Conservation (phyloP, 2,113 vertebrate species). For the Psilopsiagon aymara region DNA sequence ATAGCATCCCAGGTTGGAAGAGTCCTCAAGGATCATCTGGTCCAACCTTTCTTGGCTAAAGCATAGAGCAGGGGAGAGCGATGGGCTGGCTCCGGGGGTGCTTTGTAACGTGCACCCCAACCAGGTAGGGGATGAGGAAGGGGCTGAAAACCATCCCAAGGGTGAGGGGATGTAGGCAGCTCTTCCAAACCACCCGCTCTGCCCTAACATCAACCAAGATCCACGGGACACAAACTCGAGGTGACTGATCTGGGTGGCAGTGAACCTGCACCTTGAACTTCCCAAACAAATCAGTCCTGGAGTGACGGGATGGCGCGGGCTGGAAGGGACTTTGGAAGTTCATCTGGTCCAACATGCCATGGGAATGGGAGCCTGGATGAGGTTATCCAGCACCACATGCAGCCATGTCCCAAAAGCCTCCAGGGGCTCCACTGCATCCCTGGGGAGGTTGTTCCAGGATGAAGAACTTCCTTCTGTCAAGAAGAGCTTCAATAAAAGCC, state of each 20-base stretch:
- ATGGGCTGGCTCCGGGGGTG: not conserved
- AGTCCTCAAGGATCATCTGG: not conserved
- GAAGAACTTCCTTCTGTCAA: not conserved
- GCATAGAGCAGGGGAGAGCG: not conserved
- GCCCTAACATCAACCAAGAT: not conserved
- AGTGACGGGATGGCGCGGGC: not conserved
- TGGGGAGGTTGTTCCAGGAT: not conserved
- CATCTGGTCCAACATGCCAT: not conserved
- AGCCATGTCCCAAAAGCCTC: not conserved
- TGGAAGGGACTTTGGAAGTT: not conserved
- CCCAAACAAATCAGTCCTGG: not conserved
- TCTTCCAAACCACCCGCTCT: not conserved
- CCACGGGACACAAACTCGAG: fast-evolving
- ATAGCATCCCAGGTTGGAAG: not conserved
- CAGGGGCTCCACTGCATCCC: not conserved
- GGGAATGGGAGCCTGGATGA: not conserved
- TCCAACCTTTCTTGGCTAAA: not conserved
- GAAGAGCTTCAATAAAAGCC: not conserved
- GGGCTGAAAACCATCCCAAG: not conserved
- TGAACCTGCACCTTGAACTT: not conserved
- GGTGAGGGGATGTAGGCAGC: not conserved
- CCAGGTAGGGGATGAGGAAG: not conserved
- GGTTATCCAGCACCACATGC: not conserved
- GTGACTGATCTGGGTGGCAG: too few relatives aligned
- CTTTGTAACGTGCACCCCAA: not conserved